Percentiles rank a stretch among this genome's conserved stretches.
phyloP scores from a whole-genome alignment of 2,113 vertebrate species.

The Myodes glareolus region DNA sequence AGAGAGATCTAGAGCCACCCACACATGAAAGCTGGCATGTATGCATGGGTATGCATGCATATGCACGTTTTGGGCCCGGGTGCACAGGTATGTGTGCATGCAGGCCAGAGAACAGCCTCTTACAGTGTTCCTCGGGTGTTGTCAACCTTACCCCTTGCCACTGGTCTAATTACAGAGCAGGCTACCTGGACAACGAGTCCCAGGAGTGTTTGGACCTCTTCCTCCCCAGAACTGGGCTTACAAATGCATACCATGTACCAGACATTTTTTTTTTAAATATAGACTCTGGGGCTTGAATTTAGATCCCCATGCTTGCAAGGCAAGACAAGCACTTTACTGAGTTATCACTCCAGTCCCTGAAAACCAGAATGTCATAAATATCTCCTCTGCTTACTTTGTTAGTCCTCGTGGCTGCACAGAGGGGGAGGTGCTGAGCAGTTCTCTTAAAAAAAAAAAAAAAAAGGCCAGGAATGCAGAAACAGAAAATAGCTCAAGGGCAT shows the following conservation, averaged over 20 bases:
- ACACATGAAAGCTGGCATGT: neutral
- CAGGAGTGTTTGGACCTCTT: neutral
- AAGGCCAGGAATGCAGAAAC: neutral
- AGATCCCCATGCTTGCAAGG: neutral
- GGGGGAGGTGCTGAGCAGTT: neutral
- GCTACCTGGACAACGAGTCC: neutral
- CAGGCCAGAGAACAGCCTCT: neutral
- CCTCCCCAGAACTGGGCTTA: neutral
- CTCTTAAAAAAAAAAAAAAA: neutral
- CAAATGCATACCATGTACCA: too few relatives aligned
- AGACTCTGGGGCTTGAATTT: neutral
- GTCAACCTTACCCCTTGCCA: neutral
- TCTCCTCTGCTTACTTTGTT: neutral
- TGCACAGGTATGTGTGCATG: neutral
- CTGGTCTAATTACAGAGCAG: neutral
- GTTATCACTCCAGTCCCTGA: neutral
- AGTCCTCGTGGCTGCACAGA: neutral
- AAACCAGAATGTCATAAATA: neutral
- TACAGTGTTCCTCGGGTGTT: neutral
- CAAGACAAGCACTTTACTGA: neutral
- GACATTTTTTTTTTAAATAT: neutral
- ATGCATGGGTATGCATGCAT: neutral
- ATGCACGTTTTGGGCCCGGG: neutral
- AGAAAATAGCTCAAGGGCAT: constrained; percentile 42
- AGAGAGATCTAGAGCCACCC: neutral